These are phyloP conservation scores for Olivierus martensii DNA, from an alignment of 1,140 invertebrate species.

Conservation along the genomic window DNA sequence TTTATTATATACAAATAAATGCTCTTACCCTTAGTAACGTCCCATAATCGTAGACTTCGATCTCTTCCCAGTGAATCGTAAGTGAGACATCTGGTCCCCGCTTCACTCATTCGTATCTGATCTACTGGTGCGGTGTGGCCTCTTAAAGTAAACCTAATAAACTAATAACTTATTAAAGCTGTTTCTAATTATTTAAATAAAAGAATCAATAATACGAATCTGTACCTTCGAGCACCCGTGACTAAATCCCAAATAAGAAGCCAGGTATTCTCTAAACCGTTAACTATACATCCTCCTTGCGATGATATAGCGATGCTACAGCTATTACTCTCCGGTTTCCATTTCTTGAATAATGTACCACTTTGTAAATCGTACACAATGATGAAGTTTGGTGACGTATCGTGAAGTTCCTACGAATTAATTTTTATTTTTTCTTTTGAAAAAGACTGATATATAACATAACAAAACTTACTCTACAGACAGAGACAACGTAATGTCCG, in stretches of 20 bases:
- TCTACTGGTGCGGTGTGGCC: conserved; percentile 62
- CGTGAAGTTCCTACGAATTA: conserved; percentile 57
- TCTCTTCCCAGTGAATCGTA: conserved; percentile 52
- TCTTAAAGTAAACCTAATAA: conserved; percentile 42
- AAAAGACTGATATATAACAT: too few relatives aligned
- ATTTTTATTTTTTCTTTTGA: conserved; percentile 17
- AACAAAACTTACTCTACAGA: conserved; percentile 34
- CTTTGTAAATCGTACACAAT: conserved; percentile 82
- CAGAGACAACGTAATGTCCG: conserved; percentile 49
- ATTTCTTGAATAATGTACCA: conserved; percentile 71
- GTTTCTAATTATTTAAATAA: too few relatives aligned
- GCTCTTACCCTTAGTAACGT: conserved; percentile 49
- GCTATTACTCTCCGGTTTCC: conserved; percentile 66
- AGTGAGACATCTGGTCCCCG: conserved; percentile 51
- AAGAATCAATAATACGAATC: neutral
- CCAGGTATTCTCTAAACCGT: conserved; percentile 59
- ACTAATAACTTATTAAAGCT: neutral
- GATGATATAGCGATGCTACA: conserved; percentile 67
- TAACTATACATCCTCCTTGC: conserved; percentile 60
- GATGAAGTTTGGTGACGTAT: conserved; percentile 69
- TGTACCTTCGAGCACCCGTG: conserved; percentile 44
- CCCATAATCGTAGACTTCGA: conserved; percentile 59
- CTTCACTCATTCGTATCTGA: conserved; percentile 49
- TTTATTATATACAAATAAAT: conserved; percentile 4
- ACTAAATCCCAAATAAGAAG: conserved; percentile 75